Evolutionary conservation across 2,888 invertebrate species (phyloP).

Genomic region (Drosophila neoperkinsi): DNA sequence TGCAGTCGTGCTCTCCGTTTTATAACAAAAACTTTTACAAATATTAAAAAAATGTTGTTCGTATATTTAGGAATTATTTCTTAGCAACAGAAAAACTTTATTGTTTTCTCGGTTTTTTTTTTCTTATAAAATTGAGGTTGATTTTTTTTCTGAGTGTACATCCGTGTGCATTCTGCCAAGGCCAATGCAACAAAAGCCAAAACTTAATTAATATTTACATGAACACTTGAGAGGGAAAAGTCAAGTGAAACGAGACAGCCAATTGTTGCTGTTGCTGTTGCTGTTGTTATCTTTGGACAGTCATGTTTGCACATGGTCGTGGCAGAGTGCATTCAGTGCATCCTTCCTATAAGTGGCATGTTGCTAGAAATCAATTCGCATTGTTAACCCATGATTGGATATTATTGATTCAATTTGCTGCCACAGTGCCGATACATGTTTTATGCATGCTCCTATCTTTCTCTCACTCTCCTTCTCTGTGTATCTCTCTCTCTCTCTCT

Average conservation of each 20-base stretch:
- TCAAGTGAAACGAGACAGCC: slow-evolving; percentile 16
- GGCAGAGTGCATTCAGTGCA: slow-evolving; percentile 13
- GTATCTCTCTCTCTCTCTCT: slow-evolving; percentile 4
- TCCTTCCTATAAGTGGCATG: slow-evolving; percentile 55
- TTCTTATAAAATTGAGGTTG: no score
- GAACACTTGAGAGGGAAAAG: slow-evolving; percentile 43
- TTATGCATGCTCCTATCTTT: slow-evolving; percentile 66
- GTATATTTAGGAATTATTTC: neutral
- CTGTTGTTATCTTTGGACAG: slow-evolving; percentile 56
- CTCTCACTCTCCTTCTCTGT: slow-evolving; percentile 1
- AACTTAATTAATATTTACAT: slow-evolving; percentile 81
- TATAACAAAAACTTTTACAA: neutral
- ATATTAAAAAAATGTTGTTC: neutral
- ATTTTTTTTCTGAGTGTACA: neutral
- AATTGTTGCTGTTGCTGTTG: slow-evolving; percentile 45
- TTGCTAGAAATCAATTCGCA: slow-evolving; percentile 79
- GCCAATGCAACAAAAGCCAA: slow-evolving; percentile 60
- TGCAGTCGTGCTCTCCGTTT: neutral
- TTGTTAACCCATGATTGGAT: slow-evolving; percentile 83
- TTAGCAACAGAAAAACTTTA: neutral
- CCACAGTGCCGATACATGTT: slow-evolving; percentile 75
- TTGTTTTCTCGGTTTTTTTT: neutral
- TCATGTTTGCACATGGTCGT: slow-evolving; percentile 62
- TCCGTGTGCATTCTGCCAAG: slow-evolving; percentile 40
- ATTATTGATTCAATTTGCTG: slow-evolving; percentile 83